Conservation (phyloP, 1,140 invertebrate genomes). For the Drosophila sproati region DNA sequence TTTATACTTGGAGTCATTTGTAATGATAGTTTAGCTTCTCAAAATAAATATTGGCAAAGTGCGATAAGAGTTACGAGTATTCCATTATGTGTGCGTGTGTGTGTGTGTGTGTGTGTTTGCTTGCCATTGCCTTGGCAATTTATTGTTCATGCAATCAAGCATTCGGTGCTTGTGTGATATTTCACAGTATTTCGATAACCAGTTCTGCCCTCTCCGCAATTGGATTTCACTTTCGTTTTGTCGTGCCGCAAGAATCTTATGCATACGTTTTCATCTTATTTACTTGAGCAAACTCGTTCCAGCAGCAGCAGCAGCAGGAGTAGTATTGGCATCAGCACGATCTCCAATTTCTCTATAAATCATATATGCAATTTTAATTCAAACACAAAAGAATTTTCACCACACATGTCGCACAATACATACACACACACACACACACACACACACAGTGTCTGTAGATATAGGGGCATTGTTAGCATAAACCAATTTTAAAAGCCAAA, state of each 20-base stretch:
- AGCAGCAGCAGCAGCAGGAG: slow-evolving; percentile 1
- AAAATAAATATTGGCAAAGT: slow-evolving; percentile 62
- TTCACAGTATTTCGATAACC: slow-evolving; percentile 20
- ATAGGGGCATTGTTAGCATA: slow-evolving; percentile 70
- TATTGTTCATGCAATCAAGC: slow-evolving; percentile 28
- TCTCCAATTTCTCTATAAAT: slow-evolving; percentile 68
- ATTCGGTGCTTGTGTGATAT: slow-evolving; percentile 17
- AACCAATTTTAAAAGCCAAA: slow-evolving; percentile 79
- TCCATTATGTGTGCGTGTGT: no score
- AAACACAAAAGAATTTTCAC: slow-evolving; percentile 76
- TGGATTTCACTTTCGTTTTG: slow-evolving; percentile 44
- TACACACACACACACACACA: slow-evolving; percentile 9
- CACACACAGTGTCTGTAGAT: neutral
- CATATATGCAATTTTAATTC: slow-evolving; percentile 80
- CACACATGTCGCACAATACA: slow-evolving; percentile 45
- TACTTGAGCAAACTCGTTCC: slow-evolving; percentile 47
- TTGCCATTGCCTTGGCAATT: slow-evolving; percentile 29
- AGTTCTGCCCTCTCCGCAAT: neutral
- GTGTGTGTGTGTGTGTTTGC: neutral
- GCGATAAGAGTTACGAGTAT: slow-evolving; percentile 24
- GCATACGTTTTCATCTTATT: slow-evolving; percentile 73
- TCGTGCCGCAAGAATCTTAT: slow-evolving; percentile 58
- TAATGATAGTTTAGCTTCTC: slow-evolving; percentile 49
- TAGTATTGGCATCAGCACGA: slow-evolving; percentile 36
- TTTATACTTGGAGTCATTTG: slow-evolving; percentile 35